Evolutionary conservation across 2,888 invertebrate genomes (phyloP).

Genomic region (Diaperis boleti): DNA sequence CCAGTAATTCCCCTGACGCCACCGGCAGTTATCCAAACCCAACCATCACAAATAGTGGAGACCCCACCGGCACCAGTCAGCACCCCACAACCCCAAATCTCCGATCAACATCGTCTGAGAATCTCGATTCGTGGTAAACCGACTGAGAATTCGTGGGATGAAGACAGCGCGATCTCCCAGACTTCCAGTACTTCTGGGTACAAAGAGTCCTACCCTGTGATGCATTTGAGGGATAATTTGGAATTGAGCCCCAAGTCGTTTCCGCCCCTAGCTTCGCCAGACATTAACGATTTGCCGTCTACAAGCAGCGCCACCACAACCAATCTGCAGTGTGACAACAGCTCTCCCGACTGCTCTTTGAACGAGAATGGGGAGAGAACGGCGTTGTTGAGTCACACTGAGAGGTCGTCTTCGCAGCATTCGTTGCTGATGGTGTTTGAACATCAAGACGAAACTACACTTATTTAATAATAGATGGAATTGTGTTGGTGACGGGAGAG

Average conservation of each 20-base stretch:
- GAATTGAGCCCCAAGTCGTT: constrained; percentile 64
- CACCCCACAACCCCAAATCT: constrained; percentile 33
- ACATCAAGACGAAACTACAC: constrained; percentile 87
- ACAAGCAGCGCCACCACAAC: constrained; percentile 67
- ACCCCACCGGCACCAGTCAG: constrained; percentile 45
- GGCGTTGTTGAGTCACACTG: constrained; percentile 71
- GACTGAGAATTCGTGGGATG: constrained; percentile 84
- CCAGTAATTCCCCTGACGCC: constrained; percentile 44
- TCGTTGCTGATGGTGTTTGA: constrained; percentile 83
- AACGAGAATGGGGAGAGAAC: constrained; percentile 77
- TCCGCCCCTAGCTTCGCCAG: constrained; percentile 75
- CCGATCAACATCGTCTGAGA: constrained; percentile 61
- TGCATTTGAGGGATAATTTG: constrained; percentile 63
- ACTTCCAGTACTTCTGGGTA: constrained; percentile 91
- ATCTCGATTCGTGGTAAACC: constrained; percentile 60
- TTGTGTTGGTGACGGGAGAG: not conserved
- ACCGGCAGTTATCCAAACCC: constrained; percentile 42
- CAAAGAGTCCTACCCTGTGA: constrained; percentile 72
- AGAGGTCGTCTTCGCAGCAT: constrained; percentile 79
- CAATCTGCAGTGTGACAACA: constrained; percentile 68
- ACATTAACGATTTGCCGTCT: constrained; percentile 70
- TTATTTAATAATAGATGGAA: constrained; percentile 82
- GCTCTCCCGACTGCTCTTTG: constrained; percentile 72
- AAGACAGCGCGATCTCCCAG: constrained; percentile 79
- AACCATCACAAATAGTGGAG: constrained; percentile 49